Base-by-base conservation (phyloP, 2,113 vertebrate species). In the Plectropomus leopardus region DNA sequence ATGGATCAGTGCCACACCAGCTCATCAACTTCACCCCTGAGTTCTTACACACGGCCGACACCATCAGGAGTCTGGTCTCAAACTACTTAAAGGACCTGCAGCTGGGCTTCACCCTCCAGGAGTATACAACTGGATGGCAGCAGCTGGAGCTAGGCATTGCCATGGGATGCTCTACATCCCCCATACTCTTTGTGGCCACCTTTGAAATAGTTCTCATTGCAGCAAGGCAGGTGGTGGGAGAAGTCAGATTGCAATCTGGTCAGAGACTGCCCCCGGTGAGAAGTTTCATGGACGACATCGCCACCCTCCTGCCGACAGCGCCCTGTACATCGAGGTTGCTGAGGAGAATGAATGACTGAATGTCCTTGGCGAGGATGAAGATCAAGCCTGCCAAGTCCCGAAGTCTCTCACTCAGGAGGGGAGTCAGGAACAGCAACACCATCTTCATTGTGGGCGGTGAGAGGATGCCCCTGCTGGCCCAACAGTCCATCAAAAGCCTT, bases 361-460 rank as follows among this genome's bases (percentile, higher is more conserved):
- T 69, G 6, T 15, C 34, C 0, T 73, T 61, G 53, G 64, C 28
- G 1, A 26, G 21, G 24, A 70, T 63, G 36, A 70, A 48, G 14
- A 76, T 64, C 10, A 71, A 66, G 26, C 59, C 59, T 4, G 10
- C 67, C 13, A 83, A 72, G 44, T 78, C 74, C 7, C 10, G 7
- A 5, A 78, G 68, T 5, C 28, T 83, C 8, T 78, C 28, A 34
- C 53, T 78, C 17, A 16, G 16, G 32, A 72, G 45, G 45, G 47
- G 54, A 19, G 23, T 23, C 19, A 51, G 44, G 17, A 59, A 53
- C 1, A 16, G 61, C 26, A 59, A 42, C 23, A 66, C 53, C 60
- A 50, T 34, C 8, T 82, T 71, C 19, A 3, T 19, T 9, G 7
- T 42, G 3, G 40, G 16, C 7, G 57, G 55, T 5, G 67, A 76